Base-by-base conservation (phyloP, 2,888 invertebrate species). In the Phymatocera aterrima region DNA sequence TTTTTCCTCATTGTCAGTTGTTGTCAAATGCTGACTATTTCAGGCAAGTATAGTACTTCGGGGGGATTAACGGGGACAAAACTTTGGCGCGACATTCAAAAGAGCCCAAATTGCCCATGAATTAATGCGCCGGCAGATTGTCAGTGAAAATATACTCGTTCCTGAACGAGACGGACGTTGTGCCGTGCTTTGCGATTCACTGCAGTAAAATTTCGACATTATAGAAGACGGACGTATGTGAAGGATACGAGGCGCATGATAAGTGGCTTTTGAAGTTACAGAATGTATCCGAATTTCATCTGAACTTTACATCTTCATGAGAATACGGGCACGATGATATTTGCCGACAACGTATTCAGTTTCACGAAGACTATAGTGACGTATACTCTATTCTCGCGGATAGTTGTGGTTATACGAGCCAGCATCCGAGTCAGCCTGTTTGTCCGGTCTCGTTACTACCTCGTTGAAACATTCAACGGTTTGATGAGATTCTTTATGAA, bases 41-140 rank as follows among this genome's bases (percentile, higher is more conserved):
- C 51, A 34, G 51, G 51, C 34, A n/a, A n/a, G n/a, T n/a, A n/a
- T n/a, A n/a, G 21, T 51, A 18, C 34, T 51, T 12, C 72, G 2
- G 34, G 51, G 72, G 72, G 72, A 72, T 72, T 72, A 72, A 8
- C 40, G 46, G 46, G 12, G 68, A 43, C 68, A 46, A 24, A 12
- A 68, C 5, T 15, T 43, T 28, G 6, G 43, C 24, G 15, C 12
- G 15, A 40, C 68, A 68, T 37, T 64, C 15, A 4, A 64, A 64
- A 37, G 64, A 34, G 64, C 28, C n/a, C 24, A 43, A 28, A 68
- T 21, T 46, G 43, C 46, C n/a, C 15, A 34, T 31, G 51, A 51
- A 72, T 51, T 24, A 34, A 48, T 34, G n/a, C 21, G 24, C 51
- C 24, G 51, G 48, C 12, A 18, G 40, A 70, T 51, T n/a, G 34